Percentiles rank a stretch among this genome's conserved stretches.
Evolutionary conservation across 2,797 vertebrate species (phyloP).

Genomic region (Tragelaphus eurycerus): DNA sequence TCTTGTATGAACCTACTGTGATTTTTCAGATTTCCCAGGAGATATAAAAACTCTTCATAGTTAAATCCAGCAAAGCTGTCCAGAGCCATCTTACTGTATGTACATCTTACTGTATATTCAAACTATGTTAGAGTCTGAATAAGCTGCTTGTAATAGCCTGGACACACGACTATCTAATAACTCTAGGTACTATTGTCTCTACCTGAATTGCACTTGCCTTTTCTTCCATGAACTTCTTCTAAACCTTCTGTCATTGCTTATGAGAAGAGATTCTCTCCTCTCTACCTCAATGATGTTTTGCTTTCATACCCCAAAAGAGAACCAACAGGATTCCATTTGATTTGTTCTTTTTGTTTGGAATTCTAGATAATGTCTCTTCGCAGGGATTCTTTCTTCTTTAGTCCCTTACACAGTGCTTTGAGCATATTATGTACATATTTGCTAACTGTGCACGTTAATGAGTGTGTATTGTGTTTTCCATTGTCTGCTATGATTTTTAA

Average conservation of each 20-base stretch:
- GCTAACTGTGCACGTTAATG: not conserved
- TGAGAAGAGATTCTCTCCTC: not conserved
- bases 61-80: not conserved
- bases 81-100: not conserved
- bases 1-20: not conserved
- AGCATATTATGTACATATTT: not conserved
- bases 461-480: not conserved
- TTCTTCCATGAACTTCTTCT: not conserved
- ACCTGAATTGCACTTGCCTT: not conserved
- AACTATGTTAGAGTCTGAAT: not conserved
- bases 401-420: not conserved
- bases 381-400: not conserved
- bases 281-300: not conserved
- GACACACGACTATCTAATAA: not conserved
- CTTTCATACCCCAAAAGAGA: not conserved
- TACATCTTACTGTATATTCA: not conserved
- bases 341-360: not conserved
- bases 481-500: not conserved
- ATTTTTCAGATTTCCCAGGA: not conserved
- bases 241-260: not conserved
- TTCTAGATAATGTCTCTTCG: not conserved
- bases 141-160: no score
- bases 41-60: not conserved
- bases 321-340: not conserved
- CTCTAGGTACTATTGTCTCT: not conserved